A percentile compares a stretch with the other conserved stretches of the same genome.
Evolutionary conservation across 2,797 vertebrate species (phyloP).

Genomic region (Ctenosaura bakeri): DNA sequence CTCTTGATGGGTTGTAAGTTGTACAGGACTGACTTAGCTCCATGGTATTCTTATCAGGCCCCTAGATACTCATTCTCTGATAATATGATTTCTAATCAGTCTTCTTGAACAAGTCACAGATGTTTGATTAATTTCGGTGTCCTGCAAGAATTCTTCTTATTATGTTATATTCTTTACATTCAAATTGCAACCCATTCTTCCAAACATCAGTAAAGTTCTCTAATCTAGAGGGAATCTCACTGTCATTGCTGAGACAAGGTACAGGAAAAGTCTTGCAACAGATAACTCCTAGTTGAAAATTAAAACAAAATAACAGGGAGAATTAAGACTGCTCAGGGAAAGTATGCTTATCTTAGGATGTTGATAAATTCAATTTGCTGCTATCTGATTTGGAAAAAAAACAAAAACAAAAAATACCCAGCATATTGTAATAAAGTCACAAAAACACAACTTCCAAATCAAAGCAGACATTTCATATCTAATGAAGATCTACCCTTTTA

Average conservation of each 20-base stretch:
- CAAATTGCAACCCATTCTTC: neutral
- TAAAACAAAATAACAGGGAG: slow-evolving; percentile 6
- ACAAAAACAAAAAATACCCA: neutral
- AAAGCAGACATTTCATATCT: slow-evolving; percentile 33
- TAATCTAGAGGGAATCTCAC: neutral
- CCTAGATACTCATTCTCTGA: slow-evolving; percentile 38
- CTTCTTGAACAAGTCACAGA: slow-evolving; percentile 20
- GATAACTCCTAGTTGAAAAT: slow-evolving; percentile 38
- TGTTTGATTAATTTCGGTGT: slow-evolving; percentile 47
- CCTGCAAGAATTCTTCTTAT: slow-evolving; percentile 18
- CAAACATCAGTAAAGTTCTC: neutral
- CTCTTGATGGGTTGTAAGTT: neutral
- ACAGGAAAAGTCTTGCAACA: neutral
- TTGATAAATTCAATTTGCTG: slow-evolving; percentile 29
- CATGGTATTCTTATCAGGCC: neutral
- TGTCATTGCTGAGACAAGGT: slow-evolving; percentile 4
- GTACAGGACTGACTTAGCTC: neutral
- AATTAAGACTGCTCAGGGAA: slow-evolving; percentile 27
- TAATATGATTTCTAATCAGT: slow-evolving; percentile 4
- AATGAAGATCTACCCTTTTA: slow-evolving; percentile 9
- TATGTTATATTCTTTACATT: slow-evolving; percentile 36
- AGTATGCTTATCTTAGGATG: slow-evolving; percentile 13
- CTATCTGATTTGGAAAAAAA: neutral
- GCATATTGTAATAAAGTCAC: slow-evolving; percentile 7
- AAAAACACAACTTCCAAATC: slow-evolving; percentile 33